Conservation (phyloP, 2,797 vertebrate species). For the Numenius phaeopus region DNA sequence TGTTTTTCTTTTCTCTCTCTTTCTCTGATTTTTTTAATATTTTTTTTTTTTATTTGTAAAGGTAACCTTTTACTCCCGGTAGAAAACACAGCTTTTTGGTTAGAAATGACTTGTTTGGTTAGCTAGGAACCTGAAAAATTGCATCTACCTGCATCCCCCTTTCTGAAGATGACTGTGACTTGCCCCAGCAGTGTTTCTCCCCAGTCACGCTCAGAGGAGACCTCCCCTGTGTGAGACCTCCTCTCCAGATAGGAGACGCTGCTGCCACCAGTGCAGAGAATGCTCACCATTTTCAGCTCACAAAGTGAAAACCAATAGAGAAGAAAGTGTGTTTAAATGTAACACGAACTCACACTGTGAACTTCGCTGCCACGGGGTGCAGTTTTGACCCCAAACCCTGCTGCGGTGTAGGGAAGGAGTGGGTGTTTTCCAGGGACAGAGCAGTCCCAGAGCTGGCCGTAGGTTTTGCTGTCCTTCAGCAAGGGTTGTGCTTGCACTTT, state of each 20-base stretch:
- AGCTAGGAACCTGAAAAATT: fast-evolving
- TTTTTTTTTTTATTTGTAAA: background rate
- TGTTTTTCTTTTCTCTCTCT: background rate
- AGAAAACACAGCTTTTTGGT: background rate
- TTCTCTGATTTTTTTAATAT: background rate
- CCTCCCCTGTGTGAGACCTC: background rate
- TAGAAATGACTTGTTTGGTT: background rate
- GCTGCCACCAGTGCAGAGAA: fast-evolving
- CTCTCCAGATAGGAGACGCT: background rate
- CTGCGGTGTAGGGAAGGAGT: fast-evolving
- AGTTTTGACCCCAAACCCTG: background rate
- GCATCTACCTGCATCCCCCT: too few species aligned
- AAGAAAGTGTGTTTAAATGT: fast-evolving
- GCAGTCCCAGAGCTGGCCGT: fast-evolving
- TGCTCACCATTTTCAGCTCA: background rate
- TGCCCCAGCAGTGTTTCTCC: background rate
- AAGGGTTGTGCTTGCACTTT: background rate
- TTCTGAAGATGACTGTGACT: fast-evolving
- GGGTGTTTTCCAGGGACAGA: too few species aligned
- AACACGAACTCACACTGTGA: fast-evolving
- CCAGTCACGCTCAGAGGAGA: fast-evolving
- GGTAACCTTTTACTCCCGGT: background rate
- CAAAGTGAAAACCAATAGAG: background rate
- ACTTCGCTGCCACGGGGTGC: fast-evolving
- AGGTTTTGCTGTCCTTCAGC: background rate